Evolutionary conservation across 2,113 vertebrate species (phyloP).

Genomic region (Hemichromis elongatus): DNA sequence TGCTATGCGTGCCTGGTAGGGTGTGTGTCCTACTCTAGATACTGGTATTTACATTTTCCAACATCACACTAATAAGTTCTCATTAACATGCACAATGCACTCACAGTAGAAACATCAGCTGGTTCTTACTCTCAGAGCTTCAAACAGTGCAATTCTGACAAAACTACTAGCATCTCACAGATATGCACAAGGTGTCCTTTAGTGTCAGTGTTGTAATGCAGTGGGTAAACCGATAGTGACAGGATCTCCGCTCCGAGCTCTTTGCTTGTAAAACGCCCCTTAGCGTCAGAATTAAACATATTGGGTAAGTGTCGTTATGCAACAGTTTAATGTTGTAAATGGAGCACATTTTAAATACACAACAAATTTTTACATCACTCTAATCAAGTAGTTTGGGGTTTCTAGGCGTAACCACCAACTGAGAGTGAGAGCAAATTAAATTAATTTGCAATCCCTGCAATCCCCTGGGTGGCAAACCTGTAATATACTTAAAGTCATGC

Average conservation of each 20-base stretch:
- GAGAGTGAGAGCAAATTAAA: background rate
- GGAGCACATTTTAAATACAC: background rate
- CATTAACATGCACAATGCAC: background rate
- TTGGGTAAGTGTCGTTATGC: background rate
- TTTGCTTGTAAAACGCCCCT: background rate
- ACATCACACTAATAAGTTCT: background rate
- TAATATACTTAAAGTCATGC: background rate
- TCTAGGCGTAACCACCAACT: background rate
- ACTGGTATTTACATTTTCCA: background rate
- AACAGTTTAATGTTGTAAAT: background rate
- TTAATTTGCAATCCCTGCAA: background rate
- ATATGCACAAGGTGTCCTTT: background rate
- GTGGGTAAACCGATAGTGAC: background rate
- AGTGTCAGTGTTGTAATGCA: background rate
- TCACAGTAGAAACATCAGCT: background rate
- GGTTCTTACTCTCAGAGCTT: background rate
- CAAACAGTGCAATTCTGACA: background rate
- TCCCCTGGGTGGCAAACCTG: background rate
- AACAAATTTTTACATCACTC: accelerated
- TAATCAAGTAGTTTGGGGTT: background rate
- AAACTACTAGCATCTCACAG: background rate
- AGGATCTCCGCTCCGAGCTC: accelerated
- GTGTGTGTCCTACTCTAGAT: background rate
- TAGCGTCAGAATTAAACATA: background rate
- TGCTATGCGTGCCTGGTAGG: background rate